Evolutionary conservation across 1,140 invertebrate genomes (phyloP).

Genomic region (Pachyrhynchus sulphureomaculatus): DNA sequence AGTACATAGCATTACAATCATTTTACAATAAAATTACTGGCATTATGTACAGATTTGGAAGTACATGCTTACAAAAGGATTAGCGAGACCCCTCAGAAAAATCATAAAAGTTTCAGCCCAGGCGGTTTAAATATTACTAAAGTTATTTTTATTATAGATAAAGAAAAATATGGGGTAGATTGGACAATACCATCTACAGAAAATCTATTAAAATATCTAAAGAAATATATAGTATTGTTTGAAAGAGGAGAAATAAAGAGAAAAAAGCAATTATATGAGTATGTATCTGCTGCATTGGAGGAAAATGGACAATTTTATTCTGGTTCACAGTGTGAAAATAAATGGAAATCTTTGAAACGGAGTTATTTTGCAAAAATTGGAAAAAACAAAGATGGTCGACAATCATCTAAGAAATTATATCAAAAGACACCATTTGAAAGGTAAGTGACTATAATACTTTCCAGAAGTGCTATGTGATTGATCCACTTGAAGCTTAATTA

Average conservation of each 20-base stretch:
- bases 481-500: too few species aligned
- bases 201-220: background rate
- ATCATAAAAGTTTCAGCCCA: too few species aligned
- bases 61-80: too few species aligned
- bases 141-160: background rate
- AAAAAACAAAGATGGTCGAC: background rate
- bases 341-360: slow-evolving; percentile 17
- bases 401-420: background rate
- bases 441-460: too few species aligned
- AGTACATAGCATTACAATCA: too few species aligned
- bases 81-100: too few species aligned
- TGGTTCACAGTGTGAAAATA: slow-evolving; percentile 18
- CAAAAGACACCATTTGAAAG: background rate
- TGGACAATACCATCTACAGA: slow-evolving; percentile 1
- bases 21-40: too few species aligned
- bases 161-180: background rate
- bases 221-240: background rate
- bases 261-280: slow-evolving; percentile 2
- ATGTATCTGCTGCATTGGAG: background rate
- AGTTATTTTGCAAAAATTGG: slow-evolving; percentile 3
- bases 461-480: too few species aligned
- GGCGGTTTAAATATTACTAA: too few species aligned
- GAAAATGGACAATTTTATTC: slow-evolving; percentile 2
- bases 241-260: background rate
- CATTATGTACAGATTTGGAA: too few species aligned